These are phyloP conservation scores for Pipistrellus pygmaeus DNA, from an alignment of 2,797 vertebrate genomes.

Conservation along the genomic window DNA sequence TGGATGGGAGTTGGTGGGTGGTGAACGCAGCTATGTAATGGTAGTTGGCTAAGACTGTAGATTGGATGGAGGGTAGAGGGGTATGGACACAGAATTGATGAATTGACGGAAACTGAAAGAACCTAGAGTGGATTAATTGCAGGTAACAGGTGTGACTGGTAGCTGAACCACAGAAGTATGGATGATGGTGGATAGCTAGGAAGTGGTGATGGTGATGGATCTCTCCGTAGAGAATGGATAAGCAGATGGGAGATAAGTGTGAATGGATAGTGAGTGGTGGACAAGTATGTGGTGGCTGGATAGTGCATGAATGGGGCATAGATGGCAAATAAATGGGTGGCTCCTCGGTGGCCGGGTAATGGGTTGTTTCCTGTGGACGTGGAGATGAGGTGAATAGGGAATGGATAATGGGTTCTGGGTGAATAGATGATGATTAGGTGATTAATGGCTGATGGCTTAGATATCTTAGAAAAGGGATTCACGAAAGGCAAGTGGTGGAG, in stretches of 20 bases:
- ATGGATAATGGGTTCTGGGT: neutral
- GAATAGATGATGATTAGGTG: neutral
- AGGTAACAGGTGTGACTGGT: neutral
- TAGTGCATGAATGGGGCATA: too few species aligned
- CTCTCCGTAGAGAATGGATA: neutral
- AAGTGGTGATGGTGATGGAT: neutral
- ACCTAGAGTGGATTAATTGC: too few species aligned
- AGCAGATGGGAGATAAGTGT: neutral
- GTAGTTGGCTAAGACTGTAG: neutral
- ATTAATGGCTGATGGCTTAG: neutral
- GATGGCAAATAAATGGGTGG: neutral
- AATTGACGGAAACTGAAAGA: neutral
- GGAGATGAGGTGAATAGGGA: neutral
- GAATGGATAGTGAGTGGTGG: neutral
- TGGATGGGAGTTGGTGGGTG: neutral
- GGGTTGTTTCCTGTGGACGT: neutral
- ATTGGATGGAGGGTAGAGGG: neutral
- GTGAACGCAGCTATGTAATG: fast-evolving
- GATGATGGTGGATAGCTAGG: neutral
- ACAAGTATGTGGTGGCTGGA: neutral
- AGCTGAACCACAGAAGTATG: neutral
- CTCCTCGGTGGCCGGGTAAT: neutral
- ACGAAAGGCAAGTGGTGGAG: neutral
- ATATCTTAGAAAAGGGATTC: neutral
- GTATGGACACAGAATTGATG: neutral